A percentile compares a stretch with the other conserved stretches of the same genome.
Evolutionary conservation across 2,888 invertebrate species (phyloP).

Genomic region (Cerastis rubricosa): DNA sequence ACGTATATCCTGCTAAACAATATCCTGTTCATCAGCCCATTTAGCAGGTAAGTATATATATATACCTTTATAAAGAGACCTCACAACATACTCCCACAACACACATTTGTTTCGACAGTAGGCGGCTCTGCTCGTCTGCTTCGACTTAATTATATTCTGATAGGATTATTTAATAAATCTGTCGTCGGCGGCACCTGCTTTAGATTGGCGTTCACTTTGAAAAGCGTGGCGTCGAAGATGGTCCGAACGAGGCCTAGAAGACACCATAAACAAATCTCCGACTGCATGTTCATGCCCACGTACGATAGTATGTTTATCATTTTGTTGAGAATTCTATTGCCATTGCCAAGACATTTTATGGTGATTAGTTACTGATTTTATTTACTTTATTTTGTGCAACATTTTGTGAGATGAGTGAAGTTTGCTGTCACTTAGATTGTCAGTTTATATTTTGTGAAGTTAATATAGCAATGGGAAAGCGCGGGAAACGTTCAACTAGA

Average conservation of each 20-base stretch:
- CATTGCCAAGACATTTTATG: conserved; percentile 45
- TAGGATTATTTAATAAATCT: conserved; percentile 55
- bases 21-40: background rate
- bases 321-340: conserved; percentile 43
- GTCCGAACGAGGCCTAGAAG: conserved; percentile 88
- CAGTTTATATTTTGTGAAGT: background rate
- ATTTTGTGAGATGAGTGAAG: conserved; percentile 38
- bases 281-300: conserved; percentile 87
- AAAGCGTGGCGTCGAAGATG: conserved; percentile 90
- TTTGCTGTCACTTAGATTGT: conserved; percentile 25
- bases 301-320: conserved; percentile 86
- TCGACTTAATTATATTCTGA: conserved; percentile 46
- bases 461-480: background rate
- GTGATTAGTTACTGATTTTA: conserved; percentile 32
- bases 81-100: conserved; percentile 10
- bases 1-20: background rate
- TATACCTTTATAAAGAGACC: conserved; percentile 23
- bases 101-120: conserved; percentile 29
- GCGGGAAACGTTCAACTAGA: no score
- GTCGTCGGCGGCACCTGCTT: conserved; percentile 80
- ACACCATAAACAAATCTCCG: conserved; percentile 89
- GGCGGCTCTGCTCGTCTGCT: conserved; percentile 20
- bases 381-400: conserved; percentile 35
- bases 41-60: background rate
- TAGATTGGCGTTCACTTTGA: conserved; percentile 89